phyloP scores from a whole-genome alignment of 2,888 invertebrate species.

The Neoaliturus tenellus region DNA sequence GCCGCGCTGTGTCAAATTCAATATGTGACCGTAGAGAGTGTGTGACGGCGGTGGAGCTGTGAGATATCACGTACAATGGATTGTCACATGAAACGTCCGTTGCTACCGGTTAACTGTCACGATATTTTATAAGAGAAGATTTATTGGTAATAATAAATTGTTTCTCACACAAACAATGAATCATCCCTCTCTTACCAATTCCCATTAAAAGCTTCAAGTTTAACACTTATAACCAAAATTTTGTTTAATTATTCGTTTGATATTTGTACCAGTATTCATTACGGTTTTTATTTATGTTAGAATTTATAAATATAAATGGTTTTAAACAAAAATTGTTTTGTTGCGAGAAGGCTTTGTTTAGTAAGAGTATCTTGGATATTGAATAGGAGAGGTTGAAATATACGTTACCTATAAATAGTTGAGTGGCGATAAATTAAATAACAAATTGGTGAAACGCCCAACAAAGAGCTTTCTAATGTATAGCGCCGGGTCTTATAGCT shows the following conservation, averaged over 20 bases:
- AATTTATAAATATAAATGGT: too few species aligned
- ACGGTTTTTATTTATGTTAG: too few species aligned
- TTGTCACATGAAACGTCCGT: constrained; percentile 26
- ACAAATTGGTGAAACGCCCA: constrained; percentile 33
- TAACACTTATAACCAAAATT: background rate
- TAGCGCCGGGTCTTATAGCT: constrained; percentile 9
- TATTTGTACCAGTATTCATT: too few species aligned
- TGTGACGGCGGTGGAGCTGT: background rate
- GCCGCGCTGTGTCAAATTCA: background rate
- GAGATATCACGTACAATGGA: constrained; percentile 29
- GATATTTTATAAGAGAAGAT: constrained; percentile 30
- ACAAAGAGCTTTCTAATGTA: constrained; percentile 33
- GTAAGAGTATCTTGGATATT: too few species aligned
- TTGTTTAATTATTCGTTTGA: too few species aligned
- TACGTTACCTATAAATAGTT: constrained; percentile 2
- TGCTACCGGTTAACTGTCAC: constrained; percentile 22
- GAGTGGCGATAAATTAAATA: constrained; percentile 33
- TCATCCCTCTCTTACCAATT: background rate
- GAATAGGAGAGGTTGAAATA: too few species aligned
- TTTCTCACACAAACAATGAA: background rate
- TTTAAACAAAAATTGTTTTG: background rate
- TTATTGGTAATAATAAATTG: constrained; percentile 30
- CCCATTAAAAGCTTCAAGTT: background rate
- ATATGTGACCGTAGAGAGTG: background rate
- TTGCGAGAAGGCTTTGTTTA: background rate